Percentiles rank a stretch among this genome's conserved stretches.
phyloP scores from a whole-genome alignment of 2,888 invertebrate species.

The Zonitis immaculata region DNA sequence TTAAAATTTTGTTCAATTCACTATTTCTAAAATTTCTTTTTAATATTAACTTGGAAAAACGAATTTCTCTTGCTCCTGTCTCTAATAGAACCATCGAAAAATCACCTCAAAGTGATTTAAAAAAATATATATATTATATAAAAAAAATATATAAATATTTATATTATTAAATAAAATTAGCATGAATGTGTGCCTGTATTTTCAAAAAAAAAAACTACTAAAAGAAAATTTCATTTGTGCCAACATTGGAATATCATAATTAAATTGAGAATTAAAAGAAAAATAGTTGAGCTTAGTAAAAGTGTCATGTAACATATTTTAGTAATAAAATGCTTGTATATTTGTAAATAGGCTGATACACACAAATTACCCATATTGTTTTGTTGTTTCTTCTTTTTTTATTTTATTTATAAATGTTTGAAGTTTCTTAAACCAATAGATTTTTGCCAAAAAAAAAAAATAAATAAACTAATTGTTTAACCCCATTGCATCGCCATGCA shows the following conservation, averaged over 20 bases:
- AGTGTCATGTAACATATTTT: conserved; percentile 47
- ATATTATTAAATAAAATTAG: conserved; percentile 12
- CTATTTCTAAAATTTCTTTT: neutral
- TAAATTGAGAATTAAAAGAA: neutral
- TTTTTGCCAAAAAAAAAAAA: conserved; percentile 33
- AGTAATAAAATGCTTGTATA: conserved; percentile 45
- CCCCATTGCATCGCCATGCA: conserved; percentile 36
- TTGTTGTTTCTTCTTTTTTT: conserved; percentile 4
- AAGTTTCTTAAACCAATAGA: conserved; percentile 38
- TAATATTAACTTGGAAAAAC: neutral
- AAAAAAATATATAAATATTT: neutral
- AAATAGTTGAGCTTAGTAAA: conserved; percentile 33
- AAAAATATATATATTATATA: neutral
- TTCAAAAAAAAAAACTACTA: conserved; percentile 2
- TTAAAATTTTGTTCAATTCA: conserved; percentile 2
- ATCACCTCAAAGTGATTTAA: neutral
- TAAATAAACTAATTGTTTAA: conserved; percentile 28
- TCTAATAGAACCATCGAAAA: neutral
- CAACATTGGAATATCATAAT: conserved; percentile 36
- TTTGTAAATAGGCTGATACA: conserved; percentile 46
- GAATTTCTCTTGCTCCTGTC: neutral
- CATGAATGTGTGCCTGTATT: conserved; percentile 39
- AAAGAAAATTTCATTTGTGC: conserved; percentile 43
- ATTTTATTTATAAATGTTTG: conserved; percentile 39
- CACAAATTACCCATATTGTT: conserved; percentile 22